These are phyloP conservation scores for Aeoliscus strigatus DNA, from an alignment of 2,797 vertebrate genomes.

Conservation along the genomic window DNA sequence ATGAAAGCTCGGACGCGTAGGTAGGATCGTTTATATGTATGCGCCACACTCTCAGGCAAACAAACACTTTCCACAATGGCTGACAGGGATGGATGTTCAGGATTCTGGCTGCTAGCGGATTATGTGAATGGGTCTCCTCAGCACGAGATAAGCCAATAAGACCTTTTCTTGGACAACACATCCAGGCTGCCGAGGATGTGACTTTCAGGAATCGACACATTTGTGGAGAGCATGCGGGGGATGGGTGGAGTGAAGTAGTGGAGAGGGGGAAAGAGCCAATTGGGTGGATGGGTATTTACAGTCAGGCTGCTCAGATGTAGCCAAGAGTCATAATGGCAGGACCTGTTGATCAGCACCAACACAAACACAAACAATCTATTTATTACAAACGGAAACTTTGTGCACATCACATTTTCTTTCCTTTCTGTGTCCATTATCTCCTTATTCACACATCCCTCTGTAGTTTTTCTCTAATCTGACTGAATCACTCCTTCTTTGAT, in stretches of 20 bases:
- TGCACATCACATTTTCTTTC: conserved; percentile 2
- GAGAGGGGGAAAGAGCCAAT: conserved; percentile 5
- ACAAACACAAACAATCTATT: conserved; percentile 26
- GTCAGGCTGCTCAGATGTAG: conserved; percentile 18
- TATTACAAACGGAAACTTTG: conserved; percentile 20
- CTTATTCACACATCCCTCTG: no score
- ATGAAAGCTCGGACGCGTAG: conserved; percentile 32
- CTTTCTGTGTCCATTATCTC: no score
- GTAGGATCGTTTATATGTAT: conserved; percentile 24
- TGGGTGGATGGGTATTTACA: conserved; percentile 21
- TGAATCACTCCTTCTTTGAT: no score
- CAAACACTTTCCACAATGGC: conserved; percentile 51
- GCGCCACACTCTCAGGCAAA: conserved; percentile 29
- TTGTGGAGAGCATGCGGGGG: conserved; percentile 30
- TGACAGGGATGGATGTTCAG: conserved; percentile 65
- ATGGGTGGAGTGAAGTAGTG: conserved; percentile 18
- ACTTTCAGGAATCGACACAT: conserved; percentile 50
- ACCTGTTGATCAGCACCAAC: conserved; percentile 11
- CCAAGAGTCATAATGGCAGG: conserved; percentile 19
- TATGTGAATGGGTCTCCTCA: conserved; percentile 63
- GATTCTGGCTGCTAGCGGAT: conserved; percentile 62
- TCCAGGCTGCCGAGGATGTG: conserved; percentile 35
- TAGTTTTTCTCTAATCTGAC: no score
- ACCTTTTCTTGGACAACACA: conserved; percentile 55
- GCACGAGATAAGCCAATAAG: conserved; percentile 60